Percentiles rank a stretch among this genome's conserved stretches.
phyloP scores from a whole-genome alignment of 2,797 vertebrate genomes.

The Catamblyrhynchus diadema region DNA sequence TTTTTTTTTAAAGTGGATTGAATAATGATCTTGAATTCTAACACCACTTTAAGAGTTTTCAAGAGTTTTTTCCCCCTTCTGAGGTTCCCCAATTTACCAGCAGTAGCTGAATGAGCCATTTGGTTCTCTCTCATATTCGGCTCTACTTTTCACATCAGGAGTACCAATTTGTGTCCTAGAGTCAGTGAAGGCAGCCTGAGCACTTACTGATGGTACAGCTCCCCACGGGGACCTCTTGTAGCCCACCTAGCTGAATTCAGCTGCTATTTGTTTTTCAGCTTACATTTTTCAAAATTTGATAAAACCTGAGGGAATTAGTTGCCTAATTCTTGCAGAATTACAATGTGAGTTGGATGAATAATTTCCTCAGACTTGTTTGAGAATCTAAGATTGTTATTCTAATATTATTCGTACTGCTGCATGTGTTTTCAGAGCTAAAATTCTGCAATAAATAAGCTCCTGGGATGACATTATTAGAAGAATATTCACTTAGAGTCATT shows the following conservation, averaged over 20 bases:
- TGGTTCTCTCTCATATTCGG: neutral
- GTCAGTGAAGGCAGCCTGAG: neutral
- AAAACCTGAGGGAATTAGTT: conserved; percentile 3
- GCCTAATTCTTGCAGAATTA: conserved; percentile 28
- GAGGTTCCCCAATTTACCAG: neutral
- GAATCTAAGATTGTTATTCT: conserved; percentile 22
- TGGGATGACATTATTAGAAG: neutral
- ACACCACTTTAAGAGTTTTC: neutral
- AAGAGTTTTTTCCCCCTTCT: neutral
- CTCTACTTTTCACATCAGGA: neutral
- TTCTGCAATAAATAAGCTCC: neutral
- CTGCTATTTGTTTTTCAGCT: neutral
- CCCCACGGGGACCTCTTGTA: neutral
- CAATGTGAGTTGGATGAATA: conserved; percentile 9
- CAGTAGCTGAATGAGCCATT: neutral
- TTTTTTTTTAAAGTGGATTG: neutral
- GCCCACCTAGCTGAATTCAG: neutral
- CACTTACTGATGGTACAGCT: neutral
- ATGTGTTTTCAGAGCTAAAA: neutral
- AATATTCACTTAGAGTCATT: neutral
- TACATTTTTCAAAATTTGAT: conserved; percentile 22
- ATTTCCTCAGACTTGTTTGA: conserved; percentile 5
- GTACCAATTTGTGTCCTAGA: conserved; percentile 2
- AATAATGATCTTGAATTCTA: neutral
- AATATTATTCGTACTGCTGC: neutral